These are phyloP conservation scores for Psilopogon haemacephalus DNA, from an alignment of 2,113 vertebrate genomes.

Conservation along the genomic window DNA sequence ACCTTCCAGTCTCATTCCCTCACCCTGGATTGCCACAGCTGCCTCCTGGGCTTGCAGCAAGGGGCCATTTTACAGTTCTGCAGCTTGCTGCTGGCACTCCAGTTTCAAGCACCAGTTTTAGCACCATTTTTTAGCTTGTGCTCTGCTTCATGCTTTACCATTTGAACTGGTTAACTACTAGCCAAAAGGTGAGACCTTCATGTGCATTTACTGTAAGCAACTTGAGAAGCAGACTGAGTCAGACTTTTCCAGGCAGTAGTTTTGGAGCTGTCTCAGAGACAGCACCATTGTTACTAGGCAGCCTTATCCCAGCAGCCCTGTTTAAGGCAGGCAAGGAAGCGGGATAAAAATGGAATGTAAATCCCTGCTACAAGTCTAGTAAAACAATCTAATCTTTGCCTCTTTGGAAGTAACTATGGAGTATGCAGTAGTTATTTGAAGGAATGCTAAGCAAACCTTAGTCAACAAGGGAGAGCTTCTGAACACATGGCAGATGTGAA, in stretches of 20 bases:
- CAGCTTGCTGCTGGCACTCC: background rate
- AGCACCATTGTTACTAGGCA: fast-evolving
- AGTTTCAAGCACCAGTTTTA: background rate
- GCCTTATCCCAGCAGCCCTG: background rate
- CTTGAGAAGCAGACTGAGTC: background rate
- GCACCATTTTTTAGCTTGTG: background rate
- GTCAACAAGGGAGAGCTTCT: background rate
- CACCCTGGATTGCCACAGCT: background rate
- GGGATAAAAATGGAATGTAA: background rate
- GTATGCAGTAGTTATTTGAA: background rate
- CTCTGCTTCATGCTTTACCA: background rate
- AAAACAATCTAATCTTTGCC: background rate
- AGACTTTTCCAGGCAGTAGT: background rate
- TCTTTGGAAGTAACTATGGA: background rate
- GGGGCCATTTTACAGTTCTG: fast-evolving
- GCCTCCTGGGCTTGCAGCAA: fast-evolving
- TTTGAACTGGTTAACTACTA: background rate
- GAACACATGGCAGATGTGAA: background rate
- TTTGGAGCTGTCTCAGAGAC: background rate
- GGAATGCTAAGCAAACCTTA: background rate
- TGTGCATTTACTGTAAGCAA: background rate
- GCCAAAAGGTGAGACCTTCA: background rate
- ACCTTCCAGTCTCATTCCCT: background rate
- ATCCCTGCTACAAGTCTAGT: background rate
- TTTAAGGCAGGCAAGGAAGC: background rate